Evolutionary conservation across 2,797 vertebrate genomes (phyloP), one percentile per base, ranked within the genome.

Genomic region (Cottoperca gobio): DNA sequence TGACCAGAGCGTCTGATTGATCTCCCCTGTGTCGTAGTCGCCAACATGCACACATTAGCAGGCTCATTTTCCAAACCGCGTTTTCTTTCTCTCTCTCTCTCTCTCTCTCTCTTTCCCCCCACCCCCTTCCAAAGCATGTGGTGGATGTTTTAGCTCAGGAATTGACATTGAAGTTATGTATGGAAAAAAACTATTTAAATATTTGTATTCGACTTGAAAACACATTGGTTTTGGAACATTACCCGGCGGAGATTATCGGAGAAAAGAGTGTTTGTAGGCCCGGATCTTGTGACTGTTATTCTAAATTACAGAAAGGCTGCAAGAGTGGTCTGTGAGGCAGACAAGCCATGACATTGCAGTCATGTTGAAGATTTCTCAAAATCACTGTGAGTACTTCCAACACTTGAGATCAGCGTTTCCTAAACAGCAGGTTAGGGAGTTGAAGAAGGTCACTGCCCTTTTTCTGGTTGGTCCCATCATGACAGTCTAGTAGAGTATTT

Each of bases 131-230:
- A 70, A 79, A 82, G 78, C 84, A 73, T 83, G 88, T 2, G 74
- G 86, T 89, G 89, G 90, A 87, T 90, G 88, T 87, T 90, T 88
- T 39, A 88, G 80, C 84, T 90, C 89, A 81, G 70, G 61, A 81
- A 85, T 84, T 77, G 85, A 84, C 85, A 86, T 81, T 77, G 66
- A 87, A 84, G 72, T 87, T 89, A 90, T 82, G 86, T 91, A 91
- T 90, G 87, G 87, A 93, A 89, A 86, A n/a, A 76, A 89, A 72
- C 82, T 91, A 69, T 87, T 91, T 79, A 88, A 90, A 92, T 92
- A 91, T 94, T 92, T 92, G 75, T 73, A 83, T 92, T 91, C 39
- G 75, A 89, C 81, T 90, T 88, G 88, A 85, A 90, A 83, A 90
- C 88, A 90, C 86, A 85, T 91, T 86, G 79, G 87, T 86, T 90